phyloP scores from a whole-genome alignment of 1,140 invertebrate species.

The Camponotus pennsylvanicus region DNA sequence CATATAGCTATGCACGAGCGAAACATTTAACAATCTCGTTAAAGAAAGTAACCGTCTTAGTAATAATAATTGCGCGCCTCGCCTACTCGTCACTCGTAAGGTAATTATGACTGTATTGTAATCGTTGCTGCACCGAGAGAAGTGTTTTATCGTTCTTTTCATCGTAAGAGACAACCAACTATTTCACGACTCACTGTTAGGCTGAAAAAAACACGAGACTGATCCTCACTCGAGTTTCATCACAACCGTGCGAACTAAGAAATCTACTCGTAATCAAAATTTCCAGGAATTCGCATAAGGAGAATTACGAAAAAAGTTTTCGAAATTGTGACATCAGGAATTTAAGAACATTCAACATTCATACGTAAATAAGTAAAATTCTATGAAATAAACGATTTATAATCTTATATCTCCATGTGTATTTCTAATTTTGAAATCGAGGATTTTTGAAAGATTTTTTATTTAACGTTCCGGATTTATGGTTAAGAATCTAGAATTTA shows the following conservation, averaged over 20 bases:
- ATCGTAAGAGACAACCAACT: constrained; percentile 54
- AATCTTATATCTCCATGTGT: background rate
- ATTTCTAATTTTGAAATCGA: background rate
- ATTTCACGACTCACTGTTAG: constrained; percentile 48
- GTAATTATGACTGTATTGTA: constrained; percentile 57
- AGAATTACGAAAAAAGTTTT: background rate
- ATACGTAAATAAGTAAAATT: background rate
- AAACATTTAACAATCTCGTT: constrained; percentile 54
- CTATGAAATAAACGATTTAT: background rate
- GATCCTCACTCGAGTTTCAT: constrained; percentile 31
- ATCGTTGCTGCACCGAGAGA: constrained; percentile 54
- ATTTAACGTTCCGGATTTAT: background rate
- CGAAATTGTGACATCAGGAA: background rate
- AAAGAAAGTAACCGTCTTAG: constrained; percentile 63
- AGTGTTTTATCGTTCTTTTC: constrained; percentile 48
- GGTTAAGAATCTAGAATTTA: background rate
- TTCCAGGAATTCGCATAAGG: background rate
- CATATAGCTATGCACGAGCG: constrained; percentile 57
- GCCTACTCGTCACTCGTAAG: constrained; percentile 53
- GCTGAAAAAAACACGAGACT: constrained; percentile 65
- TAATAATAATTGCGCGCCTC: constrained; percentile 41
- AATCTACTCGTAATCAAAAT: constrained; percentile 1
- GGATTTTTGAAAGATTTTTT: background rate
- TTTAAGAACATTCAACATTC: background rate
- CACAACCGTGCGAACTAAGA: background rate